A percentile compares a stretch with the other conserved stretches of the same genome.
These are phyloP conservation scores for Mallotus villosus DNA, from an alignment of 2,797 vertebrate species.

Conservation along the genomic window DNA sequence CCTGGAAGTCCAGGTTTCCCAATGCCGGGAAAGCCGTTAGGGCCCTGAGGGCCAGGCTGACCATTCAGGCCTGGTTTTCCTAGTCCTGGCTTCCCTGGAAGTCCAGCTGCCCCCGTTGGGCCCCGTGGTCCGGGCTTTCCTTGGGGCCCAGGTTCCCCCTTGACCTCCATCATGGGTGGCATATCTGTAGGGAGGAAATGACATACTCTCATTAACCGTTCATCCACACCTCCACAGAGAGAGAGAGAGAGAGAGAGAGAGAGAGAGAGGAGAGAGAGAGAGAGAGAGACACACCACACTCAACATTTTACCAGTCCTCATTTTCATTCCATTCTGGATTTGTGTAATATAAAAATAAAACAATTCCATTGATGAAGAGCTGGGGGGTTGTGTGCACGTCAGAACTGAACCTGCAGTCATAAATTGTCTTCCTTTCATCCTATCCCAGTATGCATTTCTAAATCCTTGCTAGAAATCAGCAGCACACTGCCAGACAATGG, in stretches of 20 bases:
- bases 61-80: slow-evolving; percentile 95
- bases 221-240: no score
- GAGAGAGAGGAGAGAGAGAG: no score
- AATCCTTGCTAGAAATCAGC: neutral
- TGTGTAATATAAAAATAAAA: neutral
- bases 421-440: slow-evolving; percentile 24
- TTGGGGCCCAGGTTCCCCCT: slow-evolving; percentile 92
- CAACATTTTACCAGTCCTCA: no score
- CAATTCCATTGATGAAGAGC: no score
- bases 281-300: no score
- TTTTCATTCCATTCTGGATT: neutral
- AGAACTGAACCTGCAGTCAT: slow-evolving; percentile 12
- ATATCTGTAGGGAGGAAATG: slow-evolving; percentile 81
- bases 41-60: slow-evolving; percentile 88
- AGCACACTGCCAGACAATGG: slow-evolving; percentile 7
- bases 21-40: slow-evolving; percentile 89
- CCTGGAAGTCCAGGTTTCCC: slow-evolving; percentile 94
- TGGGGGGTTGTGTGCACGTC: neutral
- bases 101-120: slow-evolving; percentile 85
- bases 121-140: slow-evolving; percentile 94
- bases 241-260: no score
- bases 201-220: neutral
- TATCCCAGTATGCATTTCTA: slow-evolving; percentile 3
- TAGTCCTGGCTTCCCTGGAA: slow-evolving; percentile 90
- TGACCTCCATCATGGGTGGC: slow-evolving; percentile 90